Conservation (phyloP, 1,140 invertebrate genomes). For the Cotesia chilonis region DNA sequence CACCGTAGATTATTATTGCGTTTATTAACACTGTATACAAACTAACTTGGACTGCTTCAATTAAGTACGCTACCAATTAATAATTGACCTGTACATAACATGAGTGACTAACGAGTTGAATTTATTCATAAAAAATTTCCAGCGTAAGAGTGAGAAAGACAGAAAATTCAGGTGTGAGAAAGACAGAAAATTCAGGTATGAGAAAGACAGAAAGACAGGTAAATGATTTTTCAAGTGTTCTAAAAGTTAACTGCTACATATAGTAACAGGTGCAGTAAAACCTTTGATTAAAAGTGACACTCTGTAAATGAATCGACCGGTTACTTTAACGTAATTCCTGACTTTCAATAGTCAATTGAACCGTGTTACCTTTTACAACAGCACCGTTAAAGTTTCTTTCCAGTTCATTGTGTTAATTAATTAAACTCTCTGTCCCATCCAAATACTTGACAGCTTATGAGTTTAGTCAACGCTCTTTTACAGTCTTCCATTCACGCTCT, state of each 20-base stretch:
- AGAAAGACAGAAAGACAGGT: not conserved
- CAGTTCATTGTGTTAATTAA: not conserved
- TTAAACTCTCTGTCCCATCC: not conserved
- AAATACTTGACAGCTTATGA: too few relatives aligned
- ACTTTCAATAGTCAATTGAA: constrained; percentile 18
- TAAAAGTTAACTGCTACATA: not conserved
- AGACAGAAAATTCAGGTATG: too few relatives aligned
- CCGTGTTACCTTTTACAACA: not conserved
- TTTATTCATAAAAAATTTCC: constrained; percentile 24
- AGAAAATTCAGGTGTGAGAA: too few relatives aligned
- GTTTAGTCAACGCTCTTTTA: too few relatives aligned
- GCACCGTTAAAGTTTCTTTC: constrained; percentile 3
- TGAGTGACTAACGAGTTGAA: constrained; percentile 1
- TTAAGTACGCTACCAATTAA: not conserved
- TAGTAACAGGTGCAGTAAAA: not conserved
- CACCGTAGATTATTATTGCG: too few relatives aligned
- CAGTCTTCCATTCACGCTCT: too few relatives aligned
- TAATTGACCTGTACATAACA: constrained; percentile 1
- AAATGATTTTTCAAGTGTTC: constrained; percentile 19
- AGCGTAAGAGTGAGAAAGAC: too few relatives aligned
- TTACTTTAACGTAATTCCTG: not conserved
- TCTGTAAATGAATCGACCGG: not conserved
- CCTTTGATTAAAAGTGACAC: constrained; percentile 21
- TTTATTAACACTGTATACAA: not conserved
- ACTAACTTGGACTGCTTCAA: not conserved